These are phyloP conservation scores for Peromyscus californicus DNA, from an alignment of 2,113 vertebrate species.

Conservation along the genomic window DNA sequence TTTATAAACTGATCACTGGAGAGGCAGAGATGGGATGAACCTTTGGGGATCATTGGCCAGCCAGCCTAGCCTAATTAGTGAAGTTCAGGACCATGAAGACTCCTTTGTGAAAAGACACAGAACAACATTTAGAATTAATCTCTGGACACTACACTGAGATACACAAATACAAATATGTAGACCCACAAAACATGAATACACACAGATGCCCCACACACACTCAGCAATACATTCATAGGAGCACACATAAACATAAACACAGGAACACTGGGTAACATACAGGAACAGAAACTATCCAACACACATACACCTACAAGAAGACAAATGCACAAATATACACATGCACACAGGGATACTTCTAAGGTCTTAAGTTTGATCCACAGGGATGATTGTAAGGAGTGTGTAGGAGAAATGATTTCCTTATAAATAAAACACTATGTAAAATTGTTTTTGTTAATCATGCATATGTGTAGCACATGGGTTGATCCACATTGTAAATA, in stretches of 20 bases:
- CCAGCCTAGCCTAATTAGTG: neutral
- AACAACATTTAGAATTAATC: neutral
- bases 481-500: neutral
- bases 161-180: neutral
- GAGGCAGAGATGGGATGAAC: accelerated
- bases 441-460: neutral
- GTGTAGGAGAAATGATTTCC: neutral
- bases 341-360: neutral
- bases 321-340: neutral
- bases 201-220: neutral
- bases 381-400: neutral
- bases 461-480: neutral
- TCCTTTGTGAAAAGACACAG: neutral
- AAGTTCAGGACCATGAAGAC: neutral
- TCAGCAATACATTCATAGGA: neutral
- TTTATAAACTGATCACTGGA: neutral
- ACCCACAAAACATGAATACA: neutral
- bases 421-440: neutral
- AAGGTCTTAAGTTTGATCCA: neutral
- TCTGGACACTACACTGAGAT: neutral
- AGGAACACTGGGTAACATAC: neutral
- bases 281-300: neutral
- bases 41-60: no score
- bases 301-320: no score
- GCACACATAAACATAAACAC: no score